Percentiles rank a stretch among this genome's conserved stretches.
Evolutionary conservation across 2,113 vertebrate genomes (phyloP).

Genomic region (Oryzias woworae): DNA sequence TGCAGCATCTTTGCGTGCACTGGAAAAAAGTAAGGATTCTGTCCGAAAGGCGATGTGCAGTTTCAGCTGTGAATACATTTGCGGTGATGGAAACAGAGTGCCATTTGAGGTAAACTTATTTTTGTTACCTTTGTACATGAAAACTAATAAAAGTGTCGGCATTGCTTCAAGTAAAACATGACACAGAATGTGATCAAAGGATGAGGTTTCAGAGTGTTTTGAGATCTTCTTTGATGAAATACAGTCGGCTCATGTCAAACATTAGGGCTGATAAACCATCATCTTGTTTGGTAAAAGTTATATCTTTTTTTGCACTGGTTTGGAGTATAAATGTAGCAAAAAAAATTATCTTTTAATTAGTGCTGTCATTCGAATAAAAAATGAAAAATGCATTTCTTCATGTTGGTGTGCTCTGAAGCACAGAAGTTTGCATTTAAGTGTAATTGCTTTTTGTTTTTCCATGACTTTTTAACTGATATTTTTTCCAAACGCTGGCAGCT

Average conservation of each 20-base stretch:
- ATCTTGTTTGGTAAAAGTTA: background rate
- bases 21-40: slow-evolving; percentile 17
- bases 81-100: slow-evolving; percentile 2
- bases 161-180: background rate
- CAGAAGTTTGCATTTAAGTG: too few relatives aligned
- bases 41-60: slow-evolving; percentile 5
- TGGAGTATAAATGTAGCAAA: too few relatives aligned
- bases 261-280: background rate
- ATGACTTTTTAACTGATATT: too few relatives aligned
- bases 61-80: slow-evolving; percentile 5
- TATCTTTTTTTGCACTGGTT: too few relatives aligned
- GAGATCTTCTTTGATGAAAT: background rate
- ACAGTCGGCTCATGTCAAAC: background rate
- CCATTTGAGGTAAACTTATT: background rate
- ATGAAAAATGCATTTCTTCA: too few relatives aligned
- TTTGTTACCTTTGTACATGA: background rate
- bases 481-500: too few relatives aligned
- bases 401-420: too few relatives aligned
- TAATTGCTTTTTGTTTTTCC: too few relatives aligned
- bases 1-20: slow-evolving; percentile 40
- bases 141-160: background rate
- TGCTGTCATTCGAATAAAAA: too few relatives aligned
- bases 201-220: background rate
- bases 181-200: background rate
- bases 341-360: too few relatives aligned